Base-by-base conservation (phyloP, 1,140 invertebrate species). In the Antheraea pernyi region DNA sequence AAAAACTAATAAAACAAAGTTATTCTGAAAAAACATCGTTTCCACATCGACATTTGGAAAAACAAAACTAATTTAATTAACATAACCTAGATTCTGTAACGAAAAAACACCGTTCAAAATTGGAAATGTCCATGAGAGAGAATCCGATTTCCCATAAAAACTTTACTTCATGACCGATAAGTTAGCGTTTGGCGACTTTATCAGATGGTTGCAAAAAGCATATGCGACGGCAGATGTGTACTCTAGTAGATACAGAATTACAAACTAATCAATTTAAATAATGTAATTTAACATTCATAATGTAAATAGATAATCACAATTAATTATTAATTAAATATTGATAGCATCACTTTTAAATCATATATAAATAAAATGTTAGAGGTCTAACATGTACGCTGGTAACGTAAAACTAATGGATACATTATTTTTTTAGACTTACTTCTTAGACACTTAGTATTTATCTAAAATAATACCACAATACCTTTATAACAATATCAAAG, bases 161-260 rank as follows among this genome's bases (percentile, higher is more conserved):
- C 64, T 65, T 46, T 19, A 65, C 42, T 64, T 64, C 37, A 64
- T 19, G 37, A 42, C 39, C 16, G 19, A 19, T 48, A 48, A 46
- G 19, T 46, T 42, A 19, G 64, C 16, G 64, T 39, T 65, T 19
- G 39, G 39, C 39, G 64, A 65, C 64, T 65, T 65, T 65, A 65
- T 53, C 42, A 65, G 64, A 46, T 37, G 22, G 30, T 63, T 37
- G 37, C 61, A 63, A 63, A 62, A 63, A 63, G 19, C 30, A n/a
- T 63, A 63, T 18, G 61, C 61, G 37, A 36, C 37, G 30, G 3
- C 59, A 30, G 61, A 37, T 7, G 37, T 16, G 61, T 63, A 63
- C 22, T 63, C 61, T 53, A 53, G 46, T 42, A 1, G 22, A 2
- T 4, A 30, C 1, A 30, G 22, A 30, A 30, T 30, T 4, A 30